phyloP scores from a whole-genome alignment of 2,113 vertebrate species.

The Rattus norvegicus region GRCr8 NC_086024.1:132879001-132879500 shows the following conservation, averaged over 20 bases:
- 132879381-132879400: neutral
- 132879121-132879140: neutral
- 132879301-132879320: rapidly evolving
- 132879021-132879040: neutral
- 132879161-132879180: neutral
- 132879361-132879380: rapidly evolving
- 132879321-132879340: neutral
- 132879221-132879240: neutral
- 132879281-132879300: rapidly evolving
- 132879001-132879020: neutral
- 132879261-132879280: neutral
- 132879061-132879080: neutral
- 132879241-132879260: rapidly evolving
- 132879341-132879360: rapidly evolving
- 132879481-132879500: neutral
- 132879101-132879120: neutral
- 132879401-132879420: neutral
- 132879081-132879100: conserved; percentile 49
- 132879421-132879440: neutral
- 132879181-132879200: neutral
- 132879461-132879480: neutral
- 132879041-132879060: neutral
- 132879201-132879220: neutral
- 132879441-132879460: neutral
- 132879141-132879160: neutral